These are phyloP conservation scores for Tretioscincus oriximinensis DNA, from an alignment of 2,113 vertebrate species.

Conservation along the genomic window DNA sequence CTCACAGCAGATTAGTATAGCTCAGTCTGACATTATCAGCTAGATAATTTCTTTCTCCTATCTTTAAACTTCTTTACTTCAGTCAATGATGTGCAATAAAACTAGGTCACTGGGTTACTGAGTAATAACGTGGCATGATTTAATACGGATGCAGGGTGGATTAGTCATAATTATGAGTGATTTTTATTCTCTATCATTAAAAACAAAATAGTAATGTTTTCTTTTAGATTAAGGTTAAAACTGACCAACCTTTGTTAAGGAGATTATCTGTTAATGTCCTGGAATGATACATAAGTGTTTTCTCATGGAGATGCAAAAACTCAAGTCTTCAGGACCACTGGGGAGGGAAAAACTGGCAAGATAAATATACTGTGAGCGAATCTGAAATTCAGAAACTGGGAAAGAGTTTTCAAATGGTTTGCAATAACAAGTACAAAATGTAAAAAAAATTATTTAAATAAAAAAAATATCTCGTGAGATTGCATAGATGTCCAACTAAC, in stretches of 20 bases:
- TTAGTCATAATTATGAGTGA: conserved; percentile 16
- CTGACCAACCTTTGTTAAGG: not conserved
- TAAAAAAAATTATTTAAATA: too few relatives aligned
- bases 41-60: conserved; percentile 14
- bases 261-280: not conserved
- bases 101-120: conserved; percentile 43
- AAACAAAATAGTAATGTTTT: not conserved
- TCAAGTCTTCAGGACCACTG: too few relatives aligned
- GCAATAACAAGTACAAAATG: too few relatives aligned
- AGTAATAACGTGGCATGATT: conserved; percentile 23
- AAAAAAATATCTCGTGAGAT: too few relatives aligned
- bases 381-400: too few relatives aligned
- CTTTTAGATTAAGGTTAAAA: conserved; percentile 4
- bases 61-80: conserved; percentile 41
- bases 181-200: not conserved
- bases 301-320: not conserved
- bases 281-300: not conserved
- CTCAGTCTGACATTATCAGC: conserved; percentile 15
- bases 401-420: too few relatives aligned
- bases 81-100: conserved; percentile 36
- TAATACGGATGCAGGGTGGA: conserved; percentile 3
- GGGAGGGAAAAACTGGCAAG: too few relatives aligned
- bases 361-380: too few relatives aligned
- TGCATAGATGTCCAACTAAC: too few relatives aligned
- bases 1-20: conserved; percentile 14